phyloP scores from a whole-genome alignment of 2,797 vertebrate genomes.

The Borostomias antarcticus region DNA sequence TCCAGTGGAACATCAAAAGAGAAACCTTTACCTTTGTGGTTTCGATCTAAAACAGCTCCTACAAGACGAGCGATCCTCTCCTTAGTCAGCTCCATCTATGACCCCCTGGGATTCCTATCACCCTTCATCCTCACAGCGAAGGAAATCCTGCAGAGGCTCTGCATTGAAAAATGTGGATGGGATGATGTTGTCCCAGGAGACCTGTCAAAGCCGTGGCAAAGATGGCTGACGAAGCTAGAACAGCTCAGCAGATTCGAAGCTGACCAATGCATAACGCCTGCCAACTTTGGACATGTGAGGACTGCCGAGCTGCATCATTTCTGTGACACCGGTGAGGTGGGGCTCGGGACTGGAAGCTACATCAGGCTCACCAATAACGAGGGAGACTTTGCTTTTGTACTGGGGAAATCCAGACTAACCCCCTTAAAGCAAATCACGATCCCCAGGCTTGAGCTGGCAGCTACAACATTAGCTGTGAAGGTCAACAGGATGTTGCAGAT shows the following conservation, averaged over 20 bases:
- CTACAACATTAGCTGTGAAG: not conserved
- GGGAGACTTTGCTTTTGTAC: not conserved
- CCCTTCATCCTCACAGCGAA: not conserved
- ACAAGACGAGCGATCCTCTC: conserved; percentile 10
- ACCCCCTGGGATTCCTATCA: conserved; percentile 8
- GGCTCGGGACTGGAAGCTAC: conserved; percentile 9
- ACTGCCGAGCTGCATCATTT: no score
- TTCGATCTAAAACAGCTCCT: not conserved
- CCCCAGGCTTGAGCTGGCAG: conserved; percentile 17
- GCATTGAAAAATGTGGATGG: conserved; percentile 5
- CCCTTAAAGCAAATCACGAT: conserved; percentile 25
- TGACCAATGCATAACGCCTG: conserved; percentile 7
- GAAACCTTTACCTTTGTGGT: not conserved
- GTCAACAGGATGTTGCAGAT: not conserved
- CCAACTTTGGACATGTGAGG: not conserved
- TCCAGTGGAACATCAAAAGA: not conserved
- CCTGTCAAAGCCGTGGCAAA: not conserved
- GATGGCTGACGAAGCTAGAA: conserved; percentile 1
- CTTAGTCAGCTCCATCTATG: conserved; percentile 11
- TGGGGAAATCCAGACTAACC: conserved; percentile 15
- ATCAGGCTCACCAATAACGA: not conserved
- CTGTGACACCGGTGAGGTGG: conserved; percentile 18
- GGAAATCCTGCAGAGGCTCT: conserved; percentile 1
- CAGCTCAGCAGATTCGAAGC: not conserved
- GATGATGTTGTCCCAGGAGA: conserved; percentile 10